Percentiles rank a stretch among this genome's conserved stretches.
Conservation (phyloP, 2,113 vertebrate genomes). For the Tricholaema leucomelas region DNA sequence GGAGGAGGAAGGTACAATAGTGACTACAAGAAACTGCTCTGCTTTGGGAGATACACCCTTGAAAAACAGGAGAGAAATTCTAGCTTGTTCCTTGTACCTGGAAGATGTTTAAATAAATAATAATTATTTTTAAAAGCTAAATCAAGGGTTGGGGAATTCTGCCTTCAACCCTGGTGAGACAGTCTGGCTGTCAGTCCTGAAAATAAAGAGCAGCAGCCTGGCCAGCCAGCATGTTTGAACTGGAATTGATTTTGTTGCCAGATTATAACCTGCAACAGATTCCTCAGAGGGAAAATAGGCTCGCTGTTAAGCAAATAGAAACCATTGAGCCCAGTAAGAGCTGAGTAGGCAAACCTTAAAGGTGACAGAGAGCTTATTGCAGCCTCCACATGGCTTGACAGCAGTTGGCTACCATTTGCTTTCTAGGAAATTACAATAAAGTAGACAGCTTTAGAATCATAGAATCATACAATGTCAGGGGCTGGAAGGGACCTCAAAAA, state of each 20-base stretch:
- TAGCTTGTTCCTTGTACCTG: not conserved
- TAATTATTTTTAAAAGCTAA: not conserved
- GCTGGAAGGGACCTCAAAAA: too few species aligned
- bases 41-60: not conserved
- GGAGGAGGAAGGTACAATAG: not conserved
- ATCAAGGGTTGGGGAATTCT: not conserved
- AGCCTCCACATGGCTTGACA: rapidly evolving
- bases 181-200: not conserved
- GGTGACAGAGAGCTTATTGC: not conserved
- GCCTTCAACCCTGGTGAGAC: not conserved
- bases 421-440: not conserved
- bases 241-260: not conserved
- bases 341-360: not conserved
- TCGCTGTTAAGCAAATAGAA: not conserved
- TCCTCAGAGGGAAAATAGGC: rapidly evolving
- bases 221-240: not conserved
- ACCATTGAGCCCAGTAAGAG: not conserved
- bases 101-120: not conserved
- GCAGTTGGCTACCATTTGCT: not conserved
- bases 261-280: not conserved
- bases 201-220: not conserved
- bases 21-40: not conserved
- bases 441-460: not conserved
- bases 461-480: too few species aligned
- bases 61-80: not conserved